These are phyloP conservation scores for Megaceryle alcyon DNA, from an alignment of 2,797 vertebrate species.

Conservation along the genomic window DNA sequence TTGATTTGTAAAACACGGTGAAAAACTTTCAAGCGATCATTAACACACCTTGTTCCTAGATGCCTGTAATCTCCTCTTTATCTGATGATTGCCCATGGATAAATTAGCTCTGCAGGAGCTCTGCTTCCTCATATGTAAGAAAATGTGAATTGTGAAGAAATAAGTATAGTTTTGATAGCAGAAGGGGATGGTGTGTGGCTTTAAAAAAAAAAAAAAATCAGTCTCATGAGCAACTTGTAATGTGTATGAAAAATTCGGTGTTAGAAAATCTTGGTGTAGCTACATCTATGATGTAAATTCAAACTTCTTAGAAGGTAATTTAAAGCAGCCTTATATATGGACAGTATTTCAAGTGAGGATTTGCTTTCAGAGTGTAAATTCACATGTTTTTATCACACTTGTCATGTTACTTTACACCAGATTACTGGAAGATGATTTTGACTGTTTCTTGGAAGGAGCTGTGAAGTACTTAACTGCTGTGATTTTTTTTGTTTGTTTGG, in stretches of 20 bases:
- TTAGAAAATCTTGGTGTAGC: not conserved
- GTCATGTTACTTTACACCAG: not conserved
- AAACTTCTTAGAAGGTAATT: not conserved
- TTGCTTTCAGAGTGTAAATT: not conserved
- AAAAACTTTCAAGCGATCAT: not conserved
- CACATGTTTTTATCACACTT: not conserved
- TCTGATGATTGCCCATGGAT: not conserved
- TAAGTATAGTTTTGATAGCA: not conserved
- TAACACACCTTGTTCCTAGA: not conserved
- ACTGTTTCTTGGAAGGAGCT: not conserved
- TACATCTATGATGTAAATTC: not conserved
- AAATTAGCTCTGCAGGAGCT: not conserved
- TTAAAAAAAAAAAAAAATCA: not conserved
- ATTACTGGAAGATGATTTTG: slow-evolving; percentile 10
- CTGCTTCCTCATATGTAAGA: not conserved
- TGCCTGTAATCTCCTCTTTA: not conserved
- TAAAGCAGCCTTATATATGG: not conserved
- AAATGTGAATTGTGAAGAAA: not conserved
- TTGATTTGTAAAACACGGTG: not conserved
- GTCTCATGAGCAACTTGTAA: not conserved
- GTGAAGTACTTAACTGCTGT: not conserved
- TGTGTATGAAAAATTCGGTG: not conserved
- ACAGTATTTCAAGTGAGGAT: not conserved
- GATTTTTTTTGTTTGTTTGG: not conserved
- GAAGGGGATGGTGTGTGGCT: not conserved